Base-by-base conservation (phyloP, 1,140 invertebrate species). In the Aethina tumida region DNA sequence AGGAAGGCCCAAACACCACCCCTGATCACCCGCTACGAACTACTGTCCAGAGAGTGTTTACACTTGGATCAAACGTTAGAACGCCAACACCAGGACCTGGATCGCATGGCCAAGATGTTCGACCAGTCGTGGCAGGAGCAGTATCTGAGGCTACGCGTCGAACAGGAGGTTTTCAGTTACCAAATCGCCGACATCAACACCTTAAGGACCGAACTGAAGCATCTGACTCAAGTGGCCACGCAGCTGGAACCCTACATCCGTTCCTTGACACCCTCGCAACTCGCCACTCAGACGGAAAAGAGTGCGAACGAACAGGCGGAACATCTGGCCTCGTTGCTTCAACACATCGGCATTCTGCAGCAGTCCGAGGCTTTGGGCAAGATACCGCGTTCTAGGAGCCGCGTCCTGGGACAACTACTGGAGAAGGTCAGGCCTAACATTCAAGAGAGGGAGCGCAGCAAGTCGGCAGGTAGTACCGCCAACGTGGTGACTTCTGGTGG, bases 61-160 rank as follows among this genome's bases (percentile, higher is more conserved):
- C 34, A 74, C 8, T 56, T 81, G 5, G 75, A 80, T 42, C 71
- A 77, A 37, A 75, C 73, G 39, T 55, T 81, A 12, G 72, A 75
- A 38, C 63, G 47, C 32, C 75, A 79, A 50, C 72, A 77, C 41
- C 62, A 69, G 12, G 77, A 81, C 52, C 52, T 80, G 40, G 77
- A 80, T 36, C 60, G 74, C 28, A 60, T 79, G 41, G 64, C 70
- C 33, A 64, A 63, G 5, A 65, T 74, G 0, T 80, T 80, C 43
- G 74, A 79, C 43, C 64, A 69, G 0, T 62, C 74, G 1, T 81
- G 78, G 78, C 77, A 81, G 46, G 76, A 81, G 45, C 75, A 79
- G 47, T 55, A 79, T n/a, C 74, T 74, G 51, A 62, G 77, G 38
- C 70, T 81, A 43, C 68, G 75, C 35, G 66, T 77, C 3, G 77